Percentiles rank a stretch among this genome's conserved stretches.
Evolutionary conservation across 2,797 vertebrate genomes (phyloP).

Genomic region (Sorex maritimensis): DNA sequence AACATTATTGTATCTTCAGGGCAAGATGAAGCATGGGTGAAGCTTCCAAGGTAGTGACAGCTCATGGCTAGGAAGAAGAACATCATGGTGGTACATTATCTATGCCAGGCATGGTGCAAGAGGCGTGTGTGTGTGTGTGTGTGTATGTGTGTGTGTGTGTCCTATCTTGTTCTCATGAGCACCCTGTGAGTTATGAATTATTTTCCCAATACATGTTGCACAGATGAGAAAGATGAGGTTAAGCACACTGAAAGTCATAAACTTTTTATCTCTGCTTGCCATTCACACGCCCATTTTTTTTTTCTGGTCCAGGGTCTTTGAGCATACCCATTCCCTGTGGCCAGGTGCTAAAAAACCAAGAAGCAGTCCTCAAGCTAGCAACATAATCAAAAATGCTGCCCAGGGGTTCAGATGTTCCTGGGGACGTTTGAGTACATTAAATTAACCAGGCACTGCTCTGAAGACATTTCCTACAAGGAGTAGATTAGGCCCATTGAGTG

Average conservation of each 20-base stretch:
- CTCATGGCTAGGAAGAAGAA: neutral
- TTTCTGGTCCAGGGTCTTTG: neutral
- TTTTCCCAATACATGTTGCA: neutral
- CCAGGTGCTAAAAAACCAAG: neutral
- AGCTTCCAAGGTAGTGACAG: neutral
- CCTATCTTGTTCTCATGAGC: neutral
- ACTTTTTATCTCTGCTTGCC: neutral
- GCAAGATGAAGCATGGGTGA: slow-evolving; percentile 13
- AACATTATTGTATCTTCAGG: neutral
- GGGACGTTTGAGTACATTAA: slow-evolving; percentile 58
- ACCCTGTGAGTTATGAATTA: neutral
- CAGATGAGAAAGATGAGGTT: neutral
- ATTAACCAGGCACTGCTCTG: slow-evolving; percentile 55
- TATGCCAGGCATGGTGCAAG: neutral
- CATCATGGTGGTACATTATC: neutral
- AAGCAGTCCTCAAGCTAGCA: neutral
- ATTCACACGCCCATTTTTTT: neutral
- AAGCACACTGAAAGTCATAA: slow-evolving; percentile 19
- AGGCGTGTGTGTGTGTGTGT: neutral
- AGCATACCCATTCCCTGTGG: neutral
- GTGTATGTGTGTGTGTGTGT: no score
- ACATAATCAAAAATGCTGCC: slow-evolving; percentile 54
- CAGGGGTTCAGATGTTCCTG: slow-evolving; percentile 20
- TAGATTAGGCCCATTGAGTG: slow-evolving; percentile 43
- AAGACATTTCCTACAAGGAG: slow-evolving; percentile 69